These are phyloP conservation scores for Limnephilus lunatus DNA, from an alignment of 2,888 invertebrate genomes.

Conservation along the genomic window DNA sequence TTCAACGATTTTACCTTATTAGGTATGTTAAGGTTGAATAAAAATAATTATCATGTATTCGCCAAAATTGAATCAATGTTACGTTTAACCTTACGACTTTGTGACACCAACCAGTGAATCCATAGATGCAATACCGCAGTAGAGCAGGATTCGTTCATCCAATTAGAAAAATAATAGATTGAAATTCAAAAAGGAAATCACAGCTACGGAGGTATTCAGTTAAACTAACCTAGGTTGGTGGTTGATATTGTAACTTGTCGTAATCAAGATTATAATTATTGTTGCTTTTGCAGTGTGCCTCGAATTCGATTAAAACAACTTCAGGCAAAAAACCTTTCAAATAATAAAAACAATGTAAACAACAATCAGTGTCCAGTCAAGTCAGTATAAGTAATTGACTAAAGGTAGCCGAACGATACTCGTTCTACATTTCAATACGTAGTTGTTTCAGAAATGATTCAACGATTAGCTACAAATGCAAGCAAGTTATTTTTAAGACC, in stretches of 20 bases:
- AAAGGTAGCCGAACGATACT: not conserved
- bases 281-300: not conserved
- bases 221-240: not conserved
- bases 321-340: not conserved
- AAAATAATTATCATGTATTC: not conserved
- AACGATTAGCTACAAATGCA: not conserved
- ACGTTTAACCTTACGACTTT: not conserved
- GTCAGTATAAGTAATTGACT: not conserved
- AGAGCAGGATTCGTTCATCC: not conserved
- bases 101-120: not conserved
- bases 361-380: not conserved
- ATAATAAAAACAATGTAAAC: no score
- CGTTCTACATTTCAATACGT: not conserved
- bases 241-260: not conserved
- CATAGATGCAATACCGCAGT: not conserved
- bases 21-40: not conserved
- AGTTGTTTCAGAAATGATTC: not conserved
- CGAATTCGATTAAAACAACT: not conserved
- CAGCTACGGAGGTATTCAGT: not conserved
- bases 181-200: not conserved
- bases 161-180: not conserved
- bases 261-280: not conserved
- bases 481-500: not conserved
- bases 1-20: not conserved
- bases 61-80: not conserved